Evolutionary conservation across 2,888 invertebrate genomes (phyloP), one percentile per base, ranked within the genome.

Genomic region (Eristalis pertinax): DNA sequence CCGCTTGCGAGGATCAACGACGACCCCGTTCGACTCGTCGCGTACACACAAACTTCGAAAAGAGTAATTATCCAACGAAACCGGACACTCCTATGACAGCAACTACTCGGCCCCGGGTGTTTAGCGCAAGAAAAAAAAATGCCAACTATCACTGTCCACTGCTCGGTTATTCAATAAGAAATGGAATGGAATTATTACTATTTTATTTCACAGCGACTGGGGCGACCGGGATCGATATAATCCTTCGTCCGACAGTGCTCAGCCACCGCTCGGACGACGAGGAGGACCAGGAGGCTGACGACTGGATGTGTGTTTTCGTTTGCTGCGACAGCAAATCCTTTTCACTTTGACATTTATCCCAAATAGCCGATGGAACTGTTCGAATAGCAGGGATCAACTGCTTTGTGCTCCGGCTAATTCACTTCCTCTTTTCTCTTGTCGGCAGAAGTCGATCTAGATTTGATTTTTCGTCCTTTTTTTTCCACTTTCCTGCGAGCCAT

Each of bases 291-390:
- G 8, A 26, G n/a, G 29, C 2, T 7, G 24, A 29, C 29, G 19
- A 7, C 15, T 41, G 65, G 38, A 35, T 29, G 64, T 65, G 19
- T 68, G 70, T 69, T 43, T 43, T 22, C 50, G 50, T 74, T 80
- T 82, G 82, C 76, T 65, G 72, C 76, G 75, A 84, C 79, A 75
- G 76, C 83, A 87, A 87, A 87, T 84, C 87, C 87, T 87, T 87
- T 87, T 87, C 87, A 87, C 68, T 87, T 87, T 87, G 87, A 87
- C 87, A 87, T 87, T 87, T 87, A 87, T 87, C 87, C 87, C 84
- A 80, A 84, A 87, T 87, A 84, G 87, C 79, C 79, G 84, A 73
- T 84, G 79, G 79, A 87, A 87, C 72, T 69, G 79, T 87, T 83
- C 87, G 80, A 83, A 84, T 79, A 62, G 76, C 76, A 79, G 79